Base-by-base conservation (phyloP, 2,888 invertebrate genomes). In the Acleris emargana region DNA sequence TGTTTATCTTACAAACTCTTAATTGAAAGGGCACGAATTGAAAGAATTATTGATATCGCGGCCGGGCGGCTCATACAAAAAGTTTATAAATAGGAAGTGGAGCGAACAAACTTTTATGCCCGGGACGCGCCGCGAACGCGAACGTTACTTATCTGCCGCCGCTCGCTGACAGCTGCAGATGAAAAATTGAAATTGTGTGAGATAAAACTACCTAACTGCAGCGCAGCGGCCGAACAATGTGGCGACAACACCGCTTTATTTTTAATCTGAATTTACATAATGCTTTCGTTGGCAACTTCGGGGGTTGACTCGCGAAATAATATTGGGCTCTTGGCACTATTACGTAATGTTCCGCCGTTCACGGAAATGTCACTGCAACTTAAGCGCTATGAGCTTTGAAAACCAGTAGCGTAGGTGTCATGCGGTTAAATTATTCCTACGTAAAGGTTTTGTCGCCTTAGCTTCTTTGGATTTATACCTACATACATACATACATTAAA, bases 101-200 rank as follows among this genome's bases (percentile, higher is more conserved):
- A 87, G 87, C 89, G 86, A 83, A 84, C 90, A 88, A 91, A 91
- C 91, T 86, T 91, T 91, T 88, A 83, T 85, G 82, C 83, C 82
- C 79, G 85, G 83, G 84, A 84, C 81, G 82, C 86, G 85, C 82
- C 82, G 83, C 81, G 81, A 84, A 80, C 84, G 84, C 83, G 84
- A 82, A 79, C 87, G 90, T 91, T 91, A 91, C 91, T 91, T 92
- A 92, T 92, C 91, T 91, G 80, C 85, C 84, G 79, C 84, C 83
- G 86, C 82, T 84, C 81, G 90, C 91, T 90, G 91, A 91, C 91
- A 90, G 91, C 86, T 88, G 89, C 91, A 92, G 90, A 91, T 92
- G 91, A 92, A 92, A 91, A 91, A 92, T 92, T 92, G 91, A 92
- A 92, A 91, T 91, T 90, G 91, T 91, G 87, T 84, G 90, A 91